Base-by-base conservation (phyloP, 2,888 invertebrate species). In the Cerceris rybyensis region DNA sequence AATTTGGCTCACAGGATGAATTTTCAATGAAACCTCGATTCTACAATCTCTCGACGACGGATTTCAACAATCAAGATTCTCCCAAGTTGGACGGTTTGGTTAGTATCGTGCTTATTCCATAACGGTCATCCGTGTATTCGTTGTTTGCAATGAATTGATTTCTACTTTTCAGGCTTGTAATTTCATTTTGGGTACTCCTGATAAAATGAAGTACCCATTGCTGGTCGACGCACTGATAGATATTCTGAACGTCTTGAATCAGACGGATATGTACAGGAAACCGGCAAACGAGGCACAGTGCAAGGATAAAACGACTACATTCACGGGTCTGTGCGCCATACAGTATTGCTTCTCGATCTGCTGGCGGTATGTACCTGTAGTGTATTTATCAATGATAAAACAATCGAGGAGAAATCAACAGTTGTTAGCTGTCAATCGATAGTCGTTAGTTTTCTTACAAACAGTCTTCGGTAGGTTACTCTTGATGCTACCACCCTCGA, bases 171-270 rank as follows among this genome's bases (percentile, higher is more conserved):
- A 93, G 94, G 98, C 98, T 1, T 97, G 98, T 93, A 98, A 98
- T 93, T 98, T 98, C 90, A 96, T 98, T 74, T 94, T 98, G 78
- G 98, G 98, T 65, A 98, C 98, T 1, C 96, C 97, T 0, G 98
- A 98, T 90, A 97, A 97, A 93, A 93, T 98, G 66, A 96, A 97
- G 88, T 98, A 98, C 93, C 96, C 97, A 0, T 92, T 97, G 57
- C 93, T 99, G 7, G 95, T 98, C 80, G 97, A 98, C 89, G 97
- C 98, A 0, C 93, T 98, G 6, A 95, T 98, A 41, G 95, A 96
- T 81, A 95, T 98, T 82, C 93, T 98, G 59, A 96, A 96, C 88
- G 95, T 98, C 0, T 96, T 97, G 2, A 96, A 97, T 85, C 95
- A 97, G 75, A 94, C 93, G 16, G 89, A 87, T 71, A 84, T 90